Evolutionary conservation across 2,113 vertebrate genomes (phyloP), one percentile per base, ranked within the genome.

Genomic region (Anas platyrhynchos): DNA sequence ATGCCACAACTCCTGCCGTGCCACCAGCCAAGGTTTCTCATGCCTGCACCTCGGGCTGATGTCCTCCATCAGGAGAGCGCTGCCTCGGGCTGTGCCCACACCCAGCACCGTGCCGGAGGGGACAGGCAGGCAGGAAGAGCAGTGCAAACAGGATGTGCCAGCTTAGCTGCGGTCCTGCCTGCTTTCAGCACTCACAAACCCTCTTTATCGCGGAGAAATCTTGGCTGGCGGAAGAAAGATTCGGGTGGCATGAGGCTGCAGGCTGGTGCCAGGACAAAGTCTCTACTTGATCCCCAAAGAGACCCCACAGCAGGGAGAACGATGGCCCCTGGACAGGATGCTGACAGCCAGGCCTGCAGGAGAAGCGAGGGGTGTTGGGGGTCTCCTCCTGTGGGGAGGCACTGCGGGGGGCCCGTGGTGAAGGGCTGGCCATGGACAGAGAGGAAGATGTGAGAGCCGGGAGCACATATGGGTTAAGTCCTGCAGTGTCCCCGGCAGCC

Each of bases 71-170:
- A 52, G 16, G 7, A 63, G 4, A 52, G 13, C 43, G 48, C 54
- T 4, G 1, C 25, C 29, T 77, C 36, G 2, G 1, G 36, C 54
- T 2, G 2, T 6, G 56, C 18, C 41, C 56, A 16, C 48, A 50
- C 7, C 32, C 0, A 0, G 22, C 0, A 0, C 55, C 54, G 9
- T 63, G 62, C 43, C 2, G 1, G n/a, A 76, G 9, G 29, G 25
- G 22, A 44, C 29, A 41, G n/a, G 58, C 1, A 1, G 34, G 55
- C n/a, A 83, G 79, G 27, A 67, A 50, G 13, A 63, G 27, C 1
- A 13, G 11, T 59, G 73, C 48, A 86, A 93, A 86, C 80, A 93
- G 94, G 91, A 96, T 86, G 38, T 75, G 31, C 31, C 73, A 43
- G 91, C 86, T 94, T 95, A 94, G 67, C 63, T 74, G 76, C 56